These are phyloP conservation scores for Meliscaeva auricollis DNA, from an alignment of 2,888 invertebrate genomes.

Conservation along the genomic window DNA sequence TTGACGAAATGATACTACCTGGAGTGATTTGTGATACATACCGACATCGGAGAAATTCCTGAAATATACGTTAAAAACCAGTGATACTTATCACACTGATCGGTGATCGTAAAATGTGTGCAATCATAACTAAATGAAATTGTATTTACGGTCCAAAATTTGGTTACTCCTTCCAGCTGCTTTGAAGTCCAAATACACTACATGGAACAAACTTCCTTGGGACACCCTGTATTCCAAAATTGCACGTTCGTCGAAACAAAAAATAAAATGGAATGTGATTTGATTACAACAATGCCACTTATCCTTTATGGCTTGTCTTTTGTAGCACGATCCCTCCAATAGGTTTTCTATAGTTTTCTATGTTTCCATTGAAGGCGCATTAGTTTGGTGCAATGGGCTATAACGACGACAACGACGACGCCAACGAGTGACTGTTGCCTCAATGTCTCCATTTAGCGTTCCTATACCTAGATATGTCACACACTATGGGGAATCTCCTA, in stretches of 20 bases:
- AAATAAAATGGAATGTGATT: not conserved
- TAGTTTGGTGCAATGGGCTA: conserved; percentile 7
- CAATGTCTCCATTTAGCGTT: conserved; percentile 20
- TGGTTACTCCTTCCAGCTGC: too few species aligned
- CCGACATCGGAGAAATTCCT: too few species aligned
- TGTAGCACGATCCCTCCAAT: not conserved
- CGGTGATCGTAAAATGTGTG: too few species aligned
- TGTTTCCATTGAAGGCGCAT: not conserved
- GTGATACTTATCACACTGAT: too few species aligned
- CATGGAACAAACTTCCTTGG: too few species aligned
- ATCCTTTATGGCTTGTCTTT: not conserved
- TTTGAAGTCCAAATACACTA: too few species aligned
- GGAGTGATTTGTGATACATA: too few species aligned
- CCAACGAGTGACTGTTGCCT: not conserved
- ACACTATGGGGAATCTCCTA: conserved; percentile 14
- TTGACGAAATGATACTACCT: too few species aligned
- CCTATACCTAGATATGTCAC: not conserved
- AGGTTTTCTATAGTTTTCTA: not conserved
- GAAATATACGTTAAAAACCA: too few species aligned
- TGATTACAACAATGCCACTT: conserved; percentile 5
- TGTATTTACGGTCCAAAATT: too few species aligned
- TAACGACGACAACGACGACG: not conserved
- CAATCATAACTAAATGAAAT: too few species aligned
- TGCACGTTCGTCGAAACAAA: too few species aligned
- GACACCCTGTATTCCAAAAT: not conserved